Percentiles rank a stretch among this genome's conserved stretches.
phyloP scores from a whole-genome alignment of 2,888 invertebrate genomes.

The Synergus umbraculus region DNA sequence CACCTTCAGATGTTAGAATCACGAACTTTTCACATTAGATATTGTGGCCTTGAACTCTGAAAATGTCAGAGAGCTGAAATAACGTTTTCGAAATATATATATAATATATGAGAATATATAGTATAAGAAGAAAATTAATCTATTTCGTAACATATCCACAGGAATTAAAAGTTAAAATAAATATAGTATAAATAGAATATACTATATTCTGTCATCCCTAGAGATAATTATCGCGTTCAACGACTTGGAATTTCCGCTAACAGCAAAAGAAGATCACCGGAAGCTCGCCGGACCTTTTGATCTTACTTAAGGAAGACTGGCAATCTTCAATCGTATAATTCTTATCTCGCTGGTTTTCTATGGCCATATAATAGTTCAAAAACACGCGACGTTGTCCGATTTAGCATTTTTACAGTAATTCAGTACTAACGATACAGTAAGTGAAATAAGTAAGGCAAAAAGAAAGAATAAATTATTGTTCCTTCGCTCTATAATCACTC shows the following conservation, averaged over 20 bases:
- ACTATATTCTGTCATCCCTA: constrained; percentile 1
- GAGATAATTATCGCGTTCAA: constrained; percentile 18
- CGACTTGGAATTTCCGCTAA: constrained; percentile 34
- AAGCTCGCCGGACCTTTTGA: constrained; percentile 6
- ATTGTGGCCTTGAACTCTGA: too few species aligned
- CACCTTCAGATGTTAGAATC: too few species aligned
- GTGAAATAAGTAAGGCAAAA: not conserved
- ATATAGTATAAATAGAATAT: not conserved
- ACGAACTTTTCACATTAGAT: too few species aligned
- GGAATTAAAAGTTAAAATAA: not conserved
- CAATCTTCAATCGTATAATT: constrained; percentile 10
- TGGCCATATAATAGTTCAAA: constrained; percentile 13
- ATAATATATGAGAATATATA: too few species aligned
- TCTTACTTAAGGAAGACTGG: constrained; percentile 9
- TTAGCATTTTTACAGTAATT: constrained; percentile 5
- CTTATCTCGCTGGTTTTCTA: not conserved
- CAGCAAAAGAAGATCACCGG: constrained; percentile 19
- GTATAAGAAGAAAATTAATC: too few species aligned
- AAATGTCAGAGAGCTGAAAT: too few species aligned
- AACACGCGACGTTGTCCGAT: constrained; percentile 17
- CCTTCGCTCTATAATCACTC: too few species aligned
- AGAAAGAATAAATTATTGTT: not conserved
- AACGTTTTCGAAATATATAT: too few species aligned
- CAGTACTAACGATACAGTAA: not conserved
- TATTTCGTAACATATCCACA: not conserved